Evolutionary conservation across 2,113 vertebrate genomes (phyloP).

Genomic region (Henicopernis longicauda): DNA sequence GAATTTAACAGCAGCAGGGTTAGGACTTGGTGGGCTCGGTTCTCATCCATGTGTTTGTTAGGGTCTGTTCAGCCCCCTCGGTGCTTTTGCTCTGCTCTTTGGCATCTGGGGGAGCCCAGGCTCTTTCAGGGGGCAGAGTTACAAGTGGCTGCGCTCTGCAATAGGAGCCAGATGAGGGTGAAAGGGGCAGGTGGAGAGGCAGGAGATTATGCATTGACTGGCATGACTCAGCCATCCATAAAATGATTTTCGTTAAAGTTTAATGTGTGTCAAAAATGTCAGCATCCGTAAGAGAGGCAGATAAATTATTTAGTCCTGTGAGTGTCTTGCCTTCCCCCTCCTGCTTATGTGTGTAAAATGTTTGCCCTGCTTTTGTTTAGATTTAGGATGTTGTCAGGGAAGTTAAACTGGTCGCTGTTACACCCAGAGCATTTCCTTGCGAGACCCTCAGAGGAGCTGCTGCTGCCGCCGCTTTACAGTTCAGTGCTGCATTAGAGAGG

Average conservation of each 20-base stretch:
- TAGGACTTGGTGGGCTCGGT: not conserved
- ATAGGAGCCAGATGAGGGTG: not conserved
- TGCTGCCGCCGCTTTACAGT: rapidly evolving
- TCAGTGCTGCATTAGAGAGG: not conserved
- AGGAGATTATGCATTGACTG: slow-evolving; percentile 38
- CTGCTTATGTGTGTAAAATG: not conserved
- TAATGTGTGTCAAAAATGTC: slow-evolving; percentile 65
- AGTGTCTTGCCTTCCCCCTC: not conserved
- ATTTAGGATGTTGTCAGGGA: not conserved
- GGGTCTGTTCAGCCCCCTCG: not conserved
- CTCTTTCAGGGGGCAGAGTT: not conserved
- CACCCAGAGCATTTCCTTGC: not conserved
- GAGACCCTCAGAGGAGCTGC: not conserved
- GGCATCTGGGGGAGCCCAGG: not conserved
- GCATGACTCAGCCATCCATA: slow-evolving; percentile 56
- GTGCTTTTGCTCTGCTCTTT: not conserved
- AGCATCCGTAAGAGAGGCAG: slow-evolving; percentile 4
- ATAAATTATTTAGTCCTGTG: slow-evolving; percentile 64
- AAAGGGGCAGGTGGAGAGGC: slow-evolving; percentile 53
- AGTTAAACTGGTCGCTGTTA: not conserved
- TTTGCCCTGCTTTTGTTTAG: slow-evolving; percentile 23
- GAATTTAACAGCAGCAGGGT: slow-evolving; percentile 52
- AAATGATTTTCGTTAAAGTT: slow-evolving; percentile 68
- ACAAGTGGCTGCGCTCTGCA: not conserved
- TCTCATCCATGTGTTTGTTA: not conserved